A percentile compares a stretch with the other conserved stretches of the same genome.
phyloP scores from a whole-genome alignment of 1,140 invertebrate genomes.

The Radopholus similis region DNA sequence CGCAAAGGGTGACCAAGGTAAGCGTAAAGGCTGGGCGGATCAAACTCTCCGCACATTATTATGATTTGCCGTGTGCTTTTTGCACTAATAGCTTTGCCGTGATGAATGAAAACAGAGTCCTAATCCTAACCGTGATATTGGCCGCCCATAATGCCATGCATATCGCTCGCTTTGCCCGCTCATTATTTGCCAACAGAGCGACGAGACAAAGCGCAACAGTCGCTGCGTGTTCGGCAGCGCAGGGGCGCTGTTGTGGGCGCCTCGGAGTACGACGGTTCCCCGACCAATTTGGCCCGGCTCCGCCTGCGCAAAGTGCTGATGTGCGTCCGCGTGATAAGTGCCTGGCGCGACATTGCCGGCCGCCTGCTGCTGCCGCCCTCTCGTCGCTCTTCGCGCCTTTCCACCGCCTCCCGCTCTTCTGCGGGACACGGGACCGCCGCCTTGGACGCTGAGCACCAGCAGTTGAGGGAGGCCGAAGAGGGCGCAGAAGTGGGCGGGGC shows the following conservation, averaged over 20 bases:
- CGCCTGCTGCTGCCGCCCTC: constrained; percentile 28
- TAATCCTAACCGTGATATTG: too few species aligned
- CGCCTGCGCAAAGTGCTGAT: constrained; percentile 54
- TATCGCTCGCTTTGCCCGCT: too few species aligned
- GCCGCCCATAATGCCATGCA: too few species aligned
- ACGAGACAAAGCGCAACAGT: constrained; percentile 12
- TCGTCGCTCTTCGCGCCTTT: constrained; percentile 17
- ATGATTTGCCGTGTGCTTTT: not conserved
- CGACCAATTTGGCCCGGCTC: constrained; percentile 41
- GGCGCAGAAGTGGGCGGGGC: not conserved
- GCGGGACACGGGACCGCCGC: too few species aligned
- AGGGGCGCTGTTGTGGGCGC: constrained; percentile 39
- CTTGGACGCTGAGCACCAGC: too few species aligned
- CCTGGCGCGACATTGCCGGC: constrained; percentile 39
- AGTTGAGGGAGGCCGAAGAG: not conserved
- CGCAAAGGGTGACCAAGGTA: constrained; percentile 73
- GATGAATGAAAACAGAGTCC: not conserved
- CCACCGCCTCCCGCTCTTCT: too few species aligned
- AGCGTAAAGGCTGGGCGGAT: too few species aligned
- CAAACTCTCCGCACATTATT: too few species aligned
- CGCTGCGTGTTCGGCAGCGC: constrained; percentile 31
- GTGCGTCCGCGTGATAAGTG: constrained; percentile 51
- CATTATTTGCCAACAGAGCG: too few species aligned
- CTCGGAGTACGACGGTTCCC: not conserved
- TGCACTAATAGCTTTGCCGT: not conserved